Conservation (phyloP, 2,888 invertebrate genomes). For the Apotomis capreana region DNA sequence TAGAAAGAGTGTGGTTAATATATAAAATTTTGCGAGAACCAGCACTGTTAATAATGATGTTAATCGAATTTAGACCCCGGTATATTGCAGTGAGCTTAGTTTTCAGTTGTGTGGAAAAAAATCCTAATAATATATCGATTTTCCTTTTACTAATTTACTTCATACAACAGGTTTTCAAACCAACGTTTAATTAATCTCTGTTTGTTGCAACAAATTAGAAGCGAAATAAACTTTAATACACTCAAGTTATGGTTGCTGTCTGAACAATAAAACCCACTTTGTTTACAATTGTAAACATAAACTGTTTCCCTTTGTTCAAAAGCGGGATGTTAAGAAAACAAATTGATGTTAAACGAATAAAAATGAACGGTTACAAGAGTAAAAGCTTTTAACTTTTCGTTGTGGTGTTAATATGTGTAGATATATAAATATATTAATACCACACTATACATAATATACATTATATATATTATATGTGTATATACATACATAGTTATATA, state of each 20-base stretch:
- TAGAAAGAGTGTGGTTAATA: too few species aligned
- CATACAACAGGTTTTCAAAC: background rate
- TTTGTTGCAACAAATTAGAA: slow-evolving; percentile 24
- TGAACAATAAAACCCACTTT: slow-evolving; percentile 26
- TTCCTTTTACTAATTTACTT: background rate
- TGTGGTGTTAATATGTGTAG: too few species aligned
- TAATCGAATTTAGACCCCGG: too few species aligned
- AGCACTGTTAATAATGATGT: too few species aligned
- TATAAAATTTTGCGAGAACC: too few species aligned
- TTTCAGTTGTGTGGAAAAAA: too few species aligned
- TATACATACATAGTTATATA: too few species aligned
- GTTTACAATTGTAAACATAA: slow-evolving; percentile 31
- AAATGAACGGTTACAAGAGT: slow-evolving; percentile 18
- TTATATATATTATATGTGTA: background rate
- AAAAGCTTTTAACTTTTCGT: background rate
- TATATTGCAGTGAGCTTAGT: too few species aligned
- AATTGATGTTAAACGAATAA: slow-evolving; percentile 19
- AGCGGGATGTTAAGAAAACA: slow-evolving; percentile 24
- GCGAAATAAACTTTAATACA: slow-evolving; percentile 30
- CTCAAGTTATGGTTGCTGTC: slow-evolving; percentile 24
- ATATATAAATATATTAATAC: too few species aligned
- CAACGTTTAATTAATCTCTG: slow-evolving; percentile 9
- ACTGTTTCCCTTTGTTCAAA: slow-evolving; percentile 28
- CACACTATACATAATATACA: too few species aligned
- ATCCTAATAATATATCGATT: too few species aligned